Evolutionary conservation across 2,888 invertebrate genomes (phyloP).

Genomic region (Thalpophila matura): DNA sequence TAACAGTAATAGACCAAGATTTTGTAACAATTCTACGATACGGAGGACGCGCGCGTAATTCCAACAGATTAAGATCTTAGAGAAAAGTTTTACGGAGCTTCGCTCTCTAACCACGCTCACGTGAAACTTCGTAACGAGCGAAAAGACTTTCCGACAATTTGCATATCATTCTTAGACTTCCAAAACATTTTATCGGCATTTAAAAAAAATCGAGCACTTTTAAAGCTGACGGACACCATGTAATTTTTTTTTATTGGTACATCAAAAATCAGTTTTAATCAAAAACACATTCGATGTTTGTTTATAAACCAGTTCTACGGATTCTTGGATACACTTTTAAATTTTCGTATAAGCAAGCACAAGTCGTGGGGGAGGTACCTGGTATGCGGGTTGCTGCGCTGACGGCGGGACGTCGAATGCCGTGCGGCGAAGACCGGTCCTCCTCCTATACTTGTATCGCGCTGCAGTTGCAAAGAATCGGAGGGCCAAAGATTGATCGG

Average conservation of each 20-base stretch:
- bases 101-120: not conserved
- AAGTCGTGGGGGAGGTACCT: constrained; percentile 61
- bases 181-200: constrained; percentile 37
- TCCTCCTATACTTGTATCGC: constrained; percentile 59
- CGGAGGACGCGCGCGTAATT: not conserved
- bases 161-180: constrained; percentile 2
- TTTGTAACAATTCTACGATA: not conserved
- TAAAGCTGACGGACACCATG: constrained; percentile 4
- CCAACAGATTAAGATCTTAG: constrained; percentile 1
- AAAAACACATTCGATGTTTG: not conserved
- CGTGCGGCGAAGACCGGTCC: constrained; percentile 40
- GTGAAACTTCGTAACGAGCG: constrained; percentile 23
- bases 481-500: constrained; percentile 77
- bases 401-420: constrained; percentile 74
- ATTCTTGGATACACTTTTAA: constrained; percentile 38
- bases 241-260: not conserved
- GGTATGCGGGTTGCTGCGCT: constrained; percentile 73
- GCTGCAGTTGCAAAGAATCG: constrained; percentile 79
- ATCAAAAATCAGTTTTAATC: not conserved
- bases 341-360: constrained; percentile 48
- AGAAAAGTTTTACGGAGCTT: constrained; percentile 34
- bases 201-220: constrained; percentile 30
- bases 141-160: not conserved
- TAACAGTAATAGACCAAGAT: not conserved
- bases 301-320: not conserved